A percentile compares a stretch with the other conserved stretches of the same genome.
phyloP scores from a whole-genome alignment of 2,888 invertebrate genomes.

The Drosophila parthenogenetica region DNA sequence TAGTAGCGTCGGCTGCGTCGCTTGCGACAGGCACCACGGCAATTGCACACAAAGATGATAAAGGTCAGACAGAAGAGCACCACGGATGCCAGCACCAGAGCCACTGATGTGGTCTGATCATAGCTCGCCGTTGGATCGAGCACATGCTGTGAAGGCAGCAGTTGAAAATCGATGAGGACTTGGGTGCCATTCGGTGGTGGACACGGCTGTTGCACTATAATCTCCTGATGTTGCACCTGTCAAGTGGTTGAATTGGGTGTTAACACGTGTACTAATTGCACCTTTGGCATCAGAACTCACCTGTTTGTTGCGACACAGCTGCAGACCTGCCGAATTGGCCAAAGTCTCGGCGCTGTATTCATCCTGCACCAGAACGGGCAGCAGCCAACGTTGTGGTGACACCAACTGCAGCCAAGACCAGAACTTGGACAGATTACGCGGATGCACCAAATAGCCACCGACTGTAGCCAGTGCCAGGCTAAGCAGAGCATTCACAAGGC shows the following conservation, averaged over 20 bases:
- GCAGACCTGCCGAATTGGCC: slow-evolving; percentile 85
- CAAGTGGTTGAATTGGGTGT: not conserved
- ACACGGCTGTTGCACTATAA: slow-evolving; percentile 93
- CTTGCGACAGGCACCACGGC: slow-evolving; percentile 82
- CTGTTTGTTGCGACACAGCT: slow-evolving; percentile 90
- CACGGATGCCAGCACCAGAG: slow-evolving; percentile 88
- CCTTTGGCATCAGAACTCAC: slow-evolving; percentile 82
- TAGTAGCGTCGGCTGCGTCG: slow-evolving; percentile 65
- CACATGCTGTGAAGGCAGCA: slow-evolving; percentile 86
- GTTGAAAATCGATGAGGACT: slow-evolving; percentile 87
- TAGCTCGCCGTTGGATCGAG: slow-evolving; percentile 86
- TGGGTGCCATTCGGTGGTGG: slow-evolving; percentile 92
- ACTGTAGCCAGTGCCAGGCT: slow-evolving; percentile 88
- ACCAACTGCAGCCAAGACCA: slow-evolving; percentile 89
- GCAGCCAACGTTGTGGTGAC: slow-evolving; percentile 90
- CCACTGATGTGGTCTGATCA: slow-evolving; percentile 87
- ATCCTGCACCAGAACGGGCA: slow-evolving; percentile 88
- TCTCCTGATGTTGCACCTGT: slow-evolving; percentile 93
- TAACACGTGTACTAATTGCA: too few species aligned
- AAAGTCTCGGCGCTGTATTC: slow-evolving; percentile 89
- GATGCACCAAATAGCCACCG: slow-evolving; percentile 90
- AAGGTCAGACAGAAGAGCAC: slow-evolving; percentile 88
- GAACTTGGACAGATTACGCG: slow-evolving; percentile 88
- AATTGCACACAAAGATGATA: slow-evolving; percentile 87
- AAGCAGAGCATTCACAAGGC: slow-evolving; percentile 87